phyloP scores from a whole-genome alignment of 2,113 vertebrate genomes.

The Asarcornis scutulata region DNA sequence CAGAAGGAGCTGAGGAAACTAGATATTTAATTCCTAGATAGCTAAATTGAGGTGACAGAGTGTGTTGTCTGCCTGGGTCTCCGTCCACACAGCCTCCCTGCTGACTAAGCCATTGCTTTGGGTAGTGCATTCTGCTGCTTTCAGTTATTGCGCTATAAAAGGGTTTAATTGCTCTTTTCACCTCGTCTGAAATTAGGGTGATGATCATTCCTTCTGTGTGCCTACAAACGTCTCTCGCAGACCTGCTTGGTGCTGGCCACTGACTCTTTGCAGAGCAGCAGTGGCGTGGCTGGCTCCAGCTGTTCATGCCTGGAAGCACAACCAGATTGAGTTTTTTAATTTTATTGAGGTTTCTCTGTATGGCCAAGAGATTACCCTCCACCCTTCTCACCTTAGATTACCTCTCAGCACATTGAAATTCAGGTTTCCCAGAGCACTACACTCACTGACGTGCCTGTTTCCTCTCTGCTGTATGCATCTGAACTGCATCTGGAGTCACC shows the following conservation, averaged over 20 bases:
- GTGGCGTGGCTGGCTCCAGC: neutral
- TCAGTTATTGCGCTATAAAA: neutral
- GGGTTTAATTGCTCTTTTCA: neutral
- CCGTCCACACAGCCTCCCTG: neutral
- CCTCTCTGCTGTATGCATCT: neutral
- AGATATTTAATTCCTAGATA: neutral
- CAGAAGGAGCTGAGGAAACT: neutral
- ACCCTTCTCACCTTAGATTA: neutral
- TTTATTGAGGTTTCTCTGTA: neutral
- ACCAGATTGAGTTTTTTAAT: neutral
- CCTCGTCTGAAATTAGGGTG: neutral
- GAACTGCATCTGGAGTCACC: neutral
- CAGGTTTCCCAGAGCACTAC: neutral
- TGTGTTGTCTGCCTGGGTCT: neutral
- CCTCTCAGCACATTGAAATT: neutral
- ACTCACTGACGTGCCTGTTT: neutral
- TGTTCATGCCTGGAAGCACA: slow-evolving; percentile 13
- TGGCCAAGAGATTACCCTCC: neutral
- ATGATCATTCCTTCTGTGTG: neutral
- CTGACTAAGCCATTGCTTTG: neutral
- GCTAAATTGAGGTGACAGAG: neutral
- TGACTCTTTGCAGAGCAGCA: neutral
- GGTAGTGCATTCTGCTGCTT: neutral
- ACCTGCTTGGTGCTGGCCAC: neutral
- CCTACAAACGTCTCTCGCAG: neutral